phyloP scores from a whole-genome alignment of 2,888 invertebrate genomes.

The Sepioteuthis lessoniana region DNA sequence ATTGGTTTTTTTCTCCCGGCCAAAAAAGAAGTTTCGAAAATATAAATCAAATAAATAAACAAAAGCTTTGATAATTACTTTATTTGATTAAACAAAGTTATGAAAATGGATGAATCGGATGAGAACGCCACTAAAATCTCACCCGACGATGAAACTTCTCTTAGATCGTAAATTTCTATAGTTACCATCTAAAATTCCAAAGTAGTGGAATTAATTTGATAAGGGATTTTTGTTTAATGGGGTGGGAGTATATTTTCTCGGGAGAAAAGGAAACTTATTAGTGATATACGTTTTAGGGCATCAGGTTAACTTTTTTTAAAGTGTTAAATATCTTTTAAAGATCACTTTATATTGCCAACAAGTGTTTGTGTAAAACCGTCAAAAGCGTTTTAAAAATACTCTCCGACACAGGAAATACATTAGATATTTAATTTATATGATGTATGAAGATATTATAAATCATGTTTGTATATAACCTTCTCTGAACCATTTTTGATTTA shows the following conservation, averaged over 20 bases:
- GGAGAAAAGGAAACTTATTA: not conserved
- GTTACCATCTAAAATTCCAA: not conserved
- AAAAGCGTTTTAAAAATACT: not conserved
- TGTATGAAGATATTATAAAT: no score
- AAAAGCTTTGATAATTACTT: not conserved
- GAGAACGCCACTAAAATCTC: not conserved
- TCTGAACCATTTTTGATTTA: no score
- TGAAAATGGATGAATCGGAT: not conserved
- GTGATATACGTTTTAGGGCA: not conserved
- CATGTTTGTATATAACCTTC: no score
- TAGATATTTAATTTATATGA: not conserved
- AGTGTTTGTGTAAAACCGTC: not conserved
- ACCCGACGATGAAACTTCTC: not conserved
- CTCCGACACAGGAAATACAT: not conserved
- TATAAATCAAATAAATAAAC: no score
- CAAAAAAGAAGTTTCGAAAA: no score
- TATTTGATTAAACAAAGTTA: not conserved
- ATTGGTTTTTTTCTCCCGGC: no score
- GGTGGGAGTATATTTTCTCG: not conserved
- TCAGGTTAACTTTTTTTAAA: not conserved
- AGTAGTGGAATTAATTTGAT: conserved; percentile 17
- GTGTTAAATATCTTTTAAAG: not conserved
- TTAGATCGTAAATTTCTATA: not conserved
- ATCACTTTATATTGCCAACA: not conserved
- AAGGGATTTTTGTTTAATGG: not conserved